Base-by-base conservation (phyloP, 1,140 invertebrate species). In the Micrasema longulum region DNA sequence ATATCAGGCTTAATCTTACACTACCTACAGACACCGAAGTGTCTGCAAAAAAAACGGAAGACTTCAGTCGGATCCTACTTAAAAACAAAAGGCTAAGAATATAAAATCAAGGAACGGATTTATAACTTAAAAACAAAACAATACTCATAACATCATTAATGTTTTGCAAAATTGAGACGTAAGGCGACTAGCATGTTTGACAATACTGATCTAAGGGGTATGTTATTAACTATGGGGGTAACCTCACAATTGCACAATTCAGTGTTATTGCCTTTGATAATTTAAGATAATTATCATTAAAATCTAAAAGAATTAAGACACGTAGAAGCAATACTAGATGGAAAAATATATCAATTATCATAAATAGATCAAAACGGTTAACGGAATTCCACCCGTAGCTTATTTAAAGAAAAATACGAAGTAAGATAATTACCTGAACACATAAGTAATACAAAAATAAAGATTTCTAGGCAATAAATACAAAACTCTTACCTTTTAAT, bases 401-500 rank as follows among this genome's bases (percentile, higher is more conserved):
- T 22, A 53, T 12, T 14, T n/a, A 1, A 3, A 26, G 7, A n/a
- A 53, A 14, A 26, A 31, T 22, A 11, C 23, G 14, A 26, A 22
- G 16, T 26, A 26, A 26, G n/a, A n/a, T 53, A n/a, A 38, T 6
- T 38, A 1, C 26, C 36, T 10, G 31, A 18, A 1, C 2, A n/a
- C 38, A 41, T 38, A 26, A 4, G 38, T 12, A 26, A n/a, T 60
- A 36, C n/a, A 41, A 60, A 57, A 20, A 38, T 38, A 14, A 38
- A 38, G 9, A 60, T 60, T 18, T 18, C 14, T 18, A 14, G 14
- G 31, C 12, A 38, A 38, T 60, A 60, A 71, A 71, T 38, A 71
- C 23, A 52, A 36, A 71, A 63, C 11, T 18, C 57, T 63, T 71
- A 71, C 69, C 69, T 71, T 62, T 71, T 71, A 71, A 76, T 77